Evolutionary conservation across 1,140 invertebrate species (phyloP).

Genomic region (Protaetia brevitarsis): DNA sequence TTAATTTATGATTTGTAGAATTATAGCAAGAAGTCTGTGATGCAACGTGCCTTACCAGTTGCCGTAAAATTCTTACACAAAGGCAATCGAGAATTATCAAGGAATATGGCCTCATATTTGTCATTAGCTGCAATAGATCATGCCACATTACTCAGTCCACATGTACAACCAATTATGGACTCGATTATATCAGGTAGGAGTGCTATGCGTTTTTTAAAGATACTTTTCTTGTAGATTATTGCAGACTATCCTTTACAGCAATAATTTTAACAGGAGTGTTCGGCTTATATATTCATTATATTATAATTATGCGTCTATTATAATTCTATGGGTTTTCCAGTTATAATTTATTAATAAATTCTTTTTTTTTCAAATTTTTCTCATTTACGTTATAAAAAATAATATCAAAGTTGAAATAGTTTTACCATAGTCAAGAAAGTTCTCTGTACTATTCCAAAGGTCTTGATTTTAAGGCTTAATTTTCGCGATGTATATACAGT

Average conservation of each 20-base stretch:
- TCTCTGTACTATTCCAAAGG: no score
- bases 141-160: constrained; percentile 76
- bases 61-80: constrained; percentile 89
- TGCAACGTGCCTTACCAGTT: constrained; percentile 84
- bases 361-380: neutral
- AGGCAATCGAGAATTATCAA: constrained; percentile 82
- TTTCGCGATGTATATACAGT: no score
- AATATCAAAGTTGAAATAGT: no score
- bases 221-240: neutral
- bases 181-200: constrained; percentile 76
- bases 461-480: no score
- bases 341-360: neutral
- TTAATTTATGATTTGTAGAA: constrained; percentile 58
- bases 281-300: neutral
- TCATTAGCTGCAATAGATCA: constrained; percentile 91
- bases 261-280: neutral
- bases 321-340: neutral
- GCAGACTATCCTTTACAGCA: neutral
- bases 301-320: neutral
- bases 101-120: constrained; percentile 88
- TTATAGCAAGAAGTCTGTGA: constrained; percentile 83
- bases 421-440: no score
- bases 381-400: no score
- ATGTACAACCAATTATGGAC: constrained; percentile 85
- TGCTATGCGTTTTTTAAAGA: neutral